Conservation (phyloP, 2,888 invertebrate genomes). For the Agonopterix heracliana region DNA sequence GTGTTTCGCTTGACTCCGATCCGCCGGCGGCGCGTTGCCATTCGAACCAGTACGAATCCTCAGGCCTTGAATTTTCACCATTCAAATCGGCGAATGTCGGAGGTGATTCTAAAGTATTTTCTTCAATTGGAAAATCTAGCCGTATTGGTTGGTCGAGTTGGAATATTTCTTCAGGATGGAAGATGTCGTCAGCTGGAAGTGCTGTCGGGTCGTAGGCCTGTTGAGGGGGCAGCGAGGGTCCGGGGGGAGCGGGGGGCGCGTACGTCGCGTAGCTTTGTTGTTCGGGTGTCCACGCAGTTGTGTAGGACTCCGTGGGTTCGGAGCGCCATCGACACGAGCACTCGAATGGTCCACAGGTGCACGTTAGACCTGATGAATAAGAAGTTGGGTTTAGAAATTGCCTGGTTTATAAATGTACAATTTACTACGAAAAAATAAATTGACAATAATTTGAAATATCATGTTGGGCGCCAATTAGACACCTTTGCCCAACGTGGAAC, state of each 20-base stretch:
- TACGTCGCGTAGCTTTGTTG: constrained; percentile 49
- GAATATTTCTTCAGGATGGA: constrained; percentile 87
- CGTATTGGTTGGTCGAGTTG: constrained; percentile 84
- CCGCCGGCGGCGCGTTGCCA: constrained; percentile 67
- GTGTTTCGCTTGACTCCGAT: constrained; percentile 71
- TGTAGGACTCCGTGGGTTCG: constrained; percentile 52
- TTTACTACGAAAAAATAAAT: too few relatives aligned
- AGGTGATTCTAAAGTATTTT: constrained; percentile 76
- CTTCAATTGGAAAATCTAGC: constrained; percentile 76
- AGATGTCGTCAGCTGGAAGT: constrained; percentile 79
- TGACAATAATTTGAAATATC: too few relatives aligned
- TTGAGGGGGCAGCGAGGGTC: constrained; percentile 47
- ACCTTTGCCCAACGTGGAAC: too few relatives aligned
- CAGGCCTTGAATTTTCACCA: constrained; percentile 80
- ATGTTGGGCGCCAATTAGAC: too few relatives aligned
- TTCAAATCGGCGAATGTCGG: constrained; percentile 83
- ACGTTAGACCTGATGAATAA: constrained; percentile 71
- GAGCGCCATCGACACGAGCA: constrained; percentile 78
- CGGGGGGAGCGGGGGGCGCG: constrained; percentile 37
- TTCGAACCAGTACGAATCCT: constrained; percentile 77
- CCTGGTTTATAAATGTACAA: not conserved
- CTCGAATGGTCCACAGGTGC: constrained; percentile 85
- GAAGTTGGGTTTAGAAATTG: not conserved
- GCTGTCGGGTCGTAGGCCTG: constrained; percentile 76
- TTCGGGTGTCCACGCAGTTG: constrained; percentile 50